A percentile compares a stretch with the other conserved stretches of the same genome.
These are phyloP conservation scores for Bradypodion ventrale DNA, from an alignment of 2,797 vertebrate genomes.

Conservation along the genomic window DNA sequence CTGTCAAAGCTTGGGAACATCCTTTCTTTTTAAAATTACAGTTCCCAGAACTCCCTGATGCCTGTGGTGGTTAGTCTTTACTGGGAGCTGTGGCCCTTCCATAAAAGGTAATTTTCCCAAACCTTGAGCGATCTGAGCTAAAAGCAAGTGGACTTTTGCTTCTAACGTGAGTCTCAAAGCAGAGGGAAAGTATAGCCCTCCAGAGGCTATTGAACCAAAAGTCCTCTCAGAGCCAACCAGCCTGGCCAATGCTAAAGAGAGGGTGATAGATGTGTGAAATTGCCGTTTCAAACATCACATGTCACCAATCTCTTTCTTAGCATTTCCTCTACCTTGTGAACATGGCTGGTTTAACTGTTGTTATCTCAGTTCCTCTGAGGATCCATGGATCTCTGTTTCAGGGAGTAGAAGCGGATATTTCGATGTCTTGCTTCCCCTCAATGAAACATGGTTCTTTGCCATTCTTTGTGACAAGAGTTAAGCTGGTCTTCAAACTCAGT, in stretches of 20 bases:
- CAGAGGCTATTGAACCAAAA: background rate
- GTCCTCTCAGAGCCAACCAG: background rate
- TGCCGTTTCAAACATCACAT: no score
- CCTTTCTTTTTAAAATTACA: no score
- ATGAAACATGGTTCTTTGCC: background rate
- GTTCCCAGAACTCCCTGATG: no score
- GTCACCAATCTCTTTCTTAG: background rate
- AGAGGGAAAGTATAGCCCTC: background rate
- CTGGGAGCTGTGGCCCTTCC: no score
- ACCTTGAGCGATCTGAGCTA: background rate
- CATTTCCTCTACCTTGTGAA: no score
- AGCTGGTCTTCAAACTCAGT: background rate
- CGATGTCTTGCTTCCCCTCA: background rate
- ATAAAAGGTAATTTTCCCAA: no score
- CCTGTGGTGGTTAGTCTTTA: no score
- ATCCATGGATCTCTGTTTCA: background rate
- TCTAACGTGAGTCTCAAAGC: background rate
- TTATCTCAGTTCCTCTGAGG: background rate
- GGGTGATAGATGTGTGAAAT: no score
- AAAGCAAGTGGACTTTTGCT: background rate
- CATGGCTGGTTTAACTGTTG: background rate
- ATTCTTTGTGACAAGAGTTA: background rate
- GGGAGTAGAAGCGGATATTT: background rate
- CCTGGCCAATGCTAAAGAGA: background rate
- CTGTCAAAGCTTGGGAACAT: no score